phyloP scores from a whole-genome alignment of 2,797 vertebrate species.

The Coregonus ussuriensis region DNA sequence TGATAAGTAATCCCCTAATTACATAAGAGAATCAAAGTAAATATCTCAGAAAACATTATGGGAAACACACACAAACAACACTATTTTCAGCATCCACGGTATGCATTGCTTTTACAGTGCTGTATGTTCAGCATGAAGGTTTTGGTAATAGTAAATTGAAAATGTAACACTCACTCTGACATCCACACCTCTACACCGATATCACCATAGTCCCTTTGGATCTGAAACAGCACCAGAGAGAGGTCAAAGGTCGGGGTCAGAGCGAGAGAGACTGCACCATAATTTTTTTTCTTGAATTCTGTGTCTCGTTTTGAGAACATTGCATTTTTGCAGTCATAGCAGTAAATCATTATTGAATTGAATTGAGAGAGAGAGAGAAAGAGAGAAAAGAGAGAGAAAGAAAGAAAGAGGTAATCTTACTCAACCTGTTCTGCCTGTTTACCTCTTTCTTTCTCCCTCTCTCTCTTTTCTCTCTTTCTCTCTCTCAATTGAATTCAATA shows the following conservation, averaged over 20 bases:
- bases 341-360: too few relatives aligned
- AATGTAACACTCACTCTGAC: conserved; percentile 78
- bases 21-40: neutral
- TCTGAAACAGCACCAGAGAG: conserved; percentile 69
- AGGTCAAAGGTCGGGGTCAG: neutral
- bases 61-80: neutral
- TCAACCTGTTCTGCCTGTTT: too few relatives aligned
- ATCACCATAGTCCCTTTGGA: conserved; percentile 84
- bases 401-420: neutral
- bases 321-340: too few relatives aligned
- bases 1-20: conserved; percentile 13
- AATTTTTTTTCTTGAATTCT: too few relatives aligned
- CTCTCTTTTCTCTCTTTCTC: too few relatives aligned
- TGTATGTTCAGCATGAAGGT: neutral
- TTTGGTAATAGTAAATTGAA: neutral
- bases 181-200: conserved; percentile 85
- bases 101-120: neutral
- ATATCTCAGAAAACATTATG: neutral
- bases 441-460: too few relatives aligned
- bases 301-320: too few relatives aligned
- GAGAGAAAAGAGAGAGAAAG: neutral
- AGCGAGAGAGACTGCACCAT: neutral
- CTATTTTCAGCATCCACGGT: neutral
- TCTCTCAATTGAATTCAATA: too few relatives aligned
- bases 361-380: neutral